These are phyloP conservation scores for Diadegma fenestrale DNA, from an alignment of 2,888 invertebrate species.

Conservation along the genomic window DNA sequence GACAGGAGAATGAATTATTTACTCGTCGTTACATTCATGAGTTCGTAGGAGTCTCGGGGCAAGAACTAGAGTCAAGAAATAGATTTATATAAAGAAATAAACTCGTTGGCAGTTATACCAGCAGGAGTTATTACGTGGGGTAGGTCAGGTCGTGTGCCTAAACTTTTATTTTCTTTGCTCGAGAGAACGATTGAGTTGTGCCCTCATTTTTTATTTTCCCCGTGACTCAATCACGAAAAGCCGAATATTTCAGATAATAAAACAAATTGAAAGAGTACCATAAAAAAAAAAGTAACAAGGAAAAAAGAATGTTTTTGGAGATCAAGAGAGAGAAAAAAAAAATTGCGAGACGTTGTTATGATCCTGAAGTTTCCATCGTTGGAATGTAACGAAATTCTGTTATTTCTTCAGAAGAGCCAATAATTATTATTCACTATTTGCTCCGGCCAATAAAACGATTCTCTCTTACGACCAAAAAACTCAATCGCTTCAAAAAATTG, in stretches of 20 bases:
- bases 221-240: not conserved
- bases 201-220: conserved; percentile 12
- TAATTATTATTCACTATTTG: no score
- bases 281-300: no score
- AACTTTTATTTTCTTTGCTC: not conserved
- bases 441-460: no score
- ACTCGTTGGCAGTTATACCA: conserved; percentile 1
- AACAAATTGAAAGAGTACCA: not conserved
- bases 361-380: no score
- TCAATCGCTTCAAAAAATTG: no score
- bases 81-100: conserved; percentile 31
- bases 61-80: conserved; percentile 22
- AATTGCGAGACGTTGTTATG: no score
- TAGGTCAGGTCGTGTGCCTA: conserved; percentile 46
- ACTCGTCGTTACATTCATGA: not conserved
- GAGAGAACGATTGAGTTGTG: conserved; percentile 36
- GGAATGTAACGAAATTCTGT: no score
- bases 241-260: not conserved
- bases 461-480: no score
- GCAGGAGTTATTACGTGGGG: conserved; percentile 33
- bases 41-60: not conserved
- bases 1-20: conserved; percentile 26
- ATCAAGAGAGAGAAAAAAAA: no score
- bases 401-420: no score
- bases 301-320: no score